These are phyloP conservation scores for Drosophila pegasa DNA, from an alignment of 2,888 invertebrate species.

Conservation along the genomic window DNA sequence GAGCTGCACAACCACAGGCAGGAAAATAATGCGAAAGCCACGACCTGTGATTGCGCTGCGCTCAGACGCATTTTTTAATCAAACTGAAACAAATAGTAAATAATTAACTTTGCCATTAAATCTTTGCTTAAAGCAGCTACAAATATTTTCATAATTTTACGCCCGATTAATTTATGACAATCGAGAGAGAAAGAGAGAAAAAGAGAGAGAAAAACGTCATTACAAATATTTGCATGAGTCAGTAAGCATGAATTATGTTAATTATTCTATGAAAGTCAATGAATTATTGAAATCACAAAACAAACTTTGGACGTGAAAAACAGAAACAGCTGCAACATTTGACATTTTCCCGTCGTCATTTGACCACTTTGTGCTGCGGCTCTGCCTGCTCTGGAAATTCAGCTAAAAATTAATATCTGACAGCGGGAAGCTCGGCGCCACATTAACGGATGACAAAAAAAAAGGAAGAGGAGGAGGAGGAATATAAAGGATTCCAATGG, in stretches of 20 bases:
- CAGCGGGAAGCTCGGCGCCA: constrained; percentile 31
- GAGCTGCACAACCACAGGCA: constrained; percentile 3
- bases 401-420: constrained; percentile 46
- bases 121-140: background rate
- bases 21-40: background rate
- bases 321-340: constrained; percentile 21
- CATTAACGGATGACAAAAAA: constrained; percentile 29
- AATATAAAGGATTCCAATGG: constrained; percentile 23
- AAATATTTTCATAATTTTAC: constrained; percentile 7
- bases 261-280: constrained; percentile 12
- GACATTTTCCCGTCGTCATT: constrained; percentile 32
- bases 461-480: background rate
- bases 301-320: constrained; percentile 5
- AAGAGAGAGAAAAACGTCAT: background rate
- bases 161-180: constrained; percentile 1
- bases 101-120: constrained; percentile 3
- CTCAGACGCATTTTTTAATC: background rate
- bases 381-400: constrained; percentile 27
- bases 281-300: constrained; percentile 6
- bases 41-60: constrained; percentile 18
- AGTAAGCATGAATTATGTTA: constrained; percentile 11
- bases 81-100: background rate
- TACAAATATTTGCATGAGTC: constrained; percentile 11
- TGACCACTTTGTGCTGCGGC: constrained; percentile 45
- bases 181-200: background rate